These are phyloP conservation scores for Stegostoma tigrinum DNA, from an alignment of 2,113 vertebrate genomes.

Conservation along the genomic window DNA sequence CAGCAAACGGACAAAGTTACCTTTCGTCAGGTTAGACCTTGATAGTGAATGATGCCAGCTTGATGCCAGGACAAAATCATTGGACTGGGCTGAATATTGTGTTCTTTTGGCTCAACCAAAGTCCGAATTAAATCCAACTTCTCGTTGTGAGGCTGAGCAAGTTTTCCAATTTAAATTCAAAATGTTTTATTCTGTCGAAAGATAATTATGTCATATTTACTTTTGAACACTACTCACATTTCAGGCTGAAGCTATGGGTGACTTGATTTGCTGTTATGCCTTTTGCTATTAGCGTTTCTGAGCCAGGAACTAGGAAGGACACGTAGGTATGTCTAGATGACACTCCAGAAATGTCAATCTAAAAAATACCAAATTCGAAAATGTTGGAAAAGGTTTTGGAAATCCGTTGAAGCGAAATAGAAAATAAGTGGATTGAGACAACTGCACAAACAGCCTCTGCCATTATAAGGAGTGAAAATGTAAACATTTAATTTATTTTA, in stretches of 20 bases:
- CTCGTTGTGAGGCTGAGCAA: too few species aligned
- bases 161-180: too few species aligned
- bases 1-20: background rate
- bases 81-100: too few species aligned
- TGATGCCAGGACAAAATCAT: background rate
- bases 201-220: too few species aligned
- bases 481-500: background rate
- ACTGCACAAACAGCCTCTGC: slow-evolving; percentile 1
- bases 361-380: background rate
- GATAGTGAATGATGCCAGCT: background rate
- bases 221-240: too few species aligned
- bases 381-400: background rate
- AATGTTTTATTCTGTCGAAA: too few species aligned
- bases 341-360: background rate
- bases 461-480: background rate
- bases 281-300: too few species aligned
- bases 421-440: slow-evolving; percentile 39
- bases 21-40: background rate
- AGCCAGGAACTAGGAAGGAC: too few species aligned
- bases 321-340: background rate
- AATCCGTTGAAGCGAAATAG: slow-evolving; percentile 21
- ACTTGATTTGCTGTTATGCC: background rate
- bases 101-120: too few species aligned
- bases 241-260: too few species aligned
- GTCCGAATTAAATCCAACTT: too few species aligned